Base-by-base conservation (phyloP, 2,113 vertebrate genomes). In the Ptilorrhoa leucosticta region DNA sequence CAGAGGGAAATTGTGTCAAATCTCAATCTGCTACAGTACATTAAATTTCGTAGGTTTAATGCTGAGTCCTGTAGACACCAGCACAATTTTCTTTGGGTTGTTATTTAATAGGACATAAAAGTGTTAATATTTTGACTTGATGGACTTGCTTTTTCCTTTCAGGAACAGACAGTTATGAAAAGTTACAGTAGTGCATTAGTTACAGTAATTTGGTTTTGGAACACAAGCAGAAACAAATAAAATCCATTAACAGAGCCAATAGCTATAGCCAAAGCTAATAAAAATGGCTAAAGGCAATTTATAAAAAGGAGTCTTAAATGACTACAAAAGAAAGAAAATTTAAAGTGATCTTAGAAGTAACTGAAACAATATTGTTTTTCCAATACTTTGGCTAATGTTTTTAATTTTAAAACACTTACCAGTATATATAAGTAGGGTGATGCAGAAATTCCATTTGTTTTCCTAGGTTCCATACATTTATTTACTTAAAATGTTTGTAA, bases 81-180 rank as follows among this genome's bases (percentile, higher is more conserved):
- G 83, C 17, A 86, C 58, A 89, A 77, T 93, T 76, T 95, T 63
- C 80, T 90, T 66, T 88, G 64, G 83, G 66, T 92, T 96, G 80
- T 71, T 96, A 96, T 93, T 94, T 97, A 96, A 92, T 47, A 95
- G 92, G 86, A 96, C 87, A 94, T 90, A 97, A 92, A 96, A 96
- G 70, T 79, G 88, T 93, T 98, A 97, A 94, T 96, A 98, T 97
- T 98, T 97, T 96, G 86, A 97, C 86, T 97, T 81, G 85, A 97
- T 89, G 76, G 95, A 97, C 94, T 95, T 94, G 77, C 69, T 96
- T 92, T 93, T 92, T 88, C 75, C 91, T 95, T 95, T 96, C 94
- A 95, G 93, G 69, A 94, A 94, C 78, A 94, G 94, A 89, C 56
- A 71, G 64, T 92, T 95, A 95, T 53, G 73, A 90, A 96, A 96